Evolutionary conservation across 2,113 vertebrate genomes (phyloP).

Genomic region (Neogobius melanostomus): DNA sequence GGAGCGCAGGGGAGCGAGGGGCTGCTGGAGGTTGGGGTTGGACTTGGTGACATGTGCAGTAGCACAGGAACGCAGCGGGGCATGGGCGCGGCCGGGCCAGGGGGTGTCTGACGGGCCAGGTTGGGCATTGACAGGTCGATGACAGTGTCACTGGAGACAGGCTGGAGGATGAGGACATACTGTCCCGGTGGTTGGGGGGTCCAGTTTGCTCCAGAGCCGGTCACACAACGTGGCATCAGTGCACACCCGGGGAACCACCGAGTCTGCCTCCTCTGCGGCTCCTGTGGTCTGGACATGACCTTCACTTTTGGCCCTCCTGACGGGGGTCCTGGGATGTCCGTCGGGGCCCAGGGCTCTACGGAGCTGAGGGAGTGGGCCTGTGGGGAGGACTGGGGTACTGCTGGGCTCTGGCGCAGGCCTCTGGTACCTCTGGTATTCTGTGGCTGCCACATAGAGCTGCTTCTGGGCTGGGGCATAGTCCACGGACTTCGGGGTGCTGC

Average conservation of each 20-base stretch:
- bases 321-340: conserved; percentile 23
- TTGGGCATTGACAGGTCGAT: conserved; percentile 88
- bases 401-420: not conserved
- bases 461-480: conserved; percentile 13
- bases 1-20: conserved; percentile 36
- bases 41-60: not conserved
- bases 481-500: not conserved
- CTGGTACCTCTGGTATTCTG: conserved; percentile 5
- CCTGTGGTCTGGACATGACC: conserved; percentile 62
- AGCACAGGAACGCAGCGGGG: conserved; percentile 46
- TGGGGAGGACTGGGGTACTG: not conserved
- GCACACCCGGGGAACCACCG: conserved; percentile 78
- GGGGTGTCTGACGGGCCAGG: conserved; percentile 80
- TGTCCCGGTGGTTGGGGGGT: conserved; percentile 82
- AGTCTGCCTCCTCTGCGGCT: conserved; percentile 30
- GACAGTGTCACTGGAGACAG: conserved; percentile 93
- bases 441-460: conserved; percentile 3
- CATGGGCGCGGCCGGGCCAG: conserved; percentile 42
- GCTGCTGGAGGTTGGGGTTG: not conserved
- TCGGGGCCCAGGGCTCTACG: conserved; percentile 48
- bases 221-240: conserved; percentile 84
- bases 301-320: conserved; percentile 78
- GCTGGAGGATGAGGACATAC: conserved; percentile 92
- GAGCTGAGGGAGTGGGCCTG: conserved; percentile 14
- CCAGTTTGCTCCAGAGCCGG: conserved; percentile 88